Base-by-base conservation (phyloP, 2,888 invertebrate genomes). In the Eueremaeus valkanovi region DNA sequence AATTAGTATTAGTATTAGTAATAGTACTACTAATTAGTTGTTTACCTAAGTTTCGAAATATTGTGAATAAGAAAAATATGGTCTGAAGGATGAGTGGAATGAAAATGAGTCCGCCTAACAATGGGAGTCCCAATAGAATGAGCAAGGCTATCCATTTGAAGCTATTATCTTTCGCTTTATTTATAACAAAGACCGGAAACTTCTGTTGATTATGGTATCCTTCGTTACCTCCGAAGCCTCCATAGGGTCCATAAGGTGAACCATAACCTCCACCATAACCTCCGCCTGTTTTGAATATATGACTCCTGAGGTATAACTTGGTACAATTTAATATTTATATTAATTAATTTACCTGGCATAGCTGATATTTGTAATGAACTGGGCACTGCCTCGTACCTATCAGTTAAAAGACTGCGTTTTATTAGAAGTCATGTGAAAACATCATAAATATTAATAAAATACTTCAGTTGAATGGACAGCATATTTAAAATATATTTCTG, bases 371-470 rank as follows among this genome's bases (percentile, higher is more conserved):
- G 68, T 36, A 68, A 21, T 21, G 68, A 40, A 9, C n/a, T 33
- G n/a, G 68, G 68, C 40, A 68, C 21, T 24, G 68, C 2, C 40
- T 68, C 68, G 24, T 68, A 68, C 18, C 68, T 68, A 18, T n/a
- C 29, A 61, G 5, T 36, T 11, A n/a, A n/a, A n/a, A n/a, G 6
- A 36, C 11, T 36, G 5, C 11, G 11, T 8, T 36, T 36, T 5
- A 36, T 36, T 36, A 8, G 5, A 36, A 36, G 5, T 36, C 11
- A 8, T 36, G 11, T 36, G 11, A 8, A 36, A 36, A 36, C 5
- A 36, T 8, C 11, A 55, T 55, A 27, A 55, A 9, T 6, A 24
- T 24, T 55, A 49, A n/a, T n/a, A 49, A 49, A 49, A n/a, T 49
- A 49, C 16, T 11, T 11, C 11, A 49, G 5, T 49, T 49, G 21